Conservation (phyloP, 2,113 vertebrate species). For the Cygnus buccinator region DNA sequence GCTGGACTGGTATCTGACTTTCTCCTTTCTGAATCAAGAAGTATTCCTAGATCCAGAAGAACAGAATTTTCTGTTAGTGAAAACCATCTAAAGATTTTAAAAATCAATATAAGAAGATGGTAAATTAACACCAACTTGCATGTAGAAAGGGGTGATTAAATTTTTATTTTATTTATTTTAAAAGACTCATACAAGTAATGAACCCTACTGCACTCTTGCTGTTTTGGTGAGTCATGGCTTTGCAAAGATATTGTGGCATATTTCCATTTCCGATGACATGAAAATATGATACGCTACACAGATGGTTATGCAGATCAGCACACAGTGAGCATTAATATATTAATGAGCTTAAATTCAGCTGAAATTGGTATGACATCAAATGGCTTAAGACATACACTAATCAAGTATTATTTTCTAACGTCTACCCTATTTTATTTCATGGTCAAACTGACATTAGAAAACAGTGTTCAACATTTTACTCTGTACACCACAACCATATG, state of each 20-base stretch:
- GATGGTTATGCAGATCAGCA: background rate
- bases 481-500: background rate
- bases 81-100: background rate
- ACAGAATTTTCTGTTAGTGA: background rate
- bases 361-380: background rate
- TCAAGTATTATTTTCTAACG: background rate
- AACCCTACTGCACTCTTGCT: background rate
- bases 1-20: conserved; percentile 90
- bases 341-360: background rate
- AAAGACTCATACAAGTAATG: background rate
- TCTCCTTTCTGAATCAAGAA: conserved; percentile 93
- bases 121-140: background rate
- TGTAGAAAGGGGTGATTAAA: background rate
- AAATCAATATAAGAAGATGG: background rate
- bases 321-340: background rate
- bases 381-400: background rate
- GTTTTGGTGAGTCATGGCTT: background rate
- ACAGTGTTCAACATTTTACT: background rate
- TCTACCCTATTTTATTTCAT: background rate
- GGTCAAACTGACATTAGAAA: background rate
- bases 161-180: too few species aligned
- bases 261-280: background rate
- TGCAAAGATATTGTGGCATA: background rate
- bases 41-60: conserved; percentile 81
- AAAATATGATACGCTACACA: background rate